A percentile compares a stretch with the other conserved stretches of the same genome.
Conservation (phyloP, 35 echinoderm and acorn worm species). For the Apostichopus parvimensis region DNA sequence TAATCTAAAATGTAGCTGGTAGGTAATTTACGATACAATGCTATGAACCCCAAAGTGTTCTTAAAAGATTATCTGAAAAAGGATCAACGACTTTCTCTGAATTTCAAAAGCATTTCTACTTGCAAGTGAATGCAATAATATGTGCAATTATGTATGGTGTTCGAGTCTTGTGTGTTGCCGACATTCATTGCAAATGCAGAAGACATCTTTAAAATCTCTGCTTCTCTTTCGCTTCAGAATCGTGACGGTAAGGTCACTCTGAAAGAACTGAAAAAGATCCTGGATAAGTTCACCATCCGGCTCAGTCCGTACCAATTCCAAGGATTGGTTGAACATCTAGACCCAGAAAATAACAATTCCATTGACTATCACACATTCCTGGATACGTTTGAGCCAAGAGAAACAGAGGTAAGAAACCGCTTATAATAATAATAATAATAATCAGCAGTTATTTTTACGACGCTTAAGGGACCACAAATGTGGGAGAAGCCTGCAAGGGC, state of each 20-base stretch:
- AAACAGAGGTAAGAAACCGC: slow-evolving; percentile 71
- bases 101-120: no score
- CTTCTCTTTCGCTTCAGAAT: slow-evolving; percentile 54
- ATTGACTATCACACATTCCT: slow-evolving; percentile 93
- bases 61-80: no score
- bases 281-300: slow-evolving; percentile 91
- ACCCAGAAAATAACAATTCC: slow-evolving; percentile 73
- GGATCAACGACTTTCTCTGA: no score
- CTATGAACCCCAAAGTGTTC: no score
- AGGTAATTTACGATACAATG: no score
- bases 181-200: not conserved
- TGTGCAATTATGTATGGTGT: not conserved
- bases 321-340: slow-evolving; percentile 65
- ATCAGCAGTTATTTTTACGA: no score
- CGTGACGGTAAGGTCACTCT: slow-evolving; percentile 88
- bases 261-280: slow-evolving; percentile 87
- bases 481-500: no score
- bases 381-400: slow-evolving; percentile 86
- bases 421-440: no score
- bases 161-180: no score
- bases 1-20: no score
- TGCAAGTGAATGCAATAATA: not conserved
- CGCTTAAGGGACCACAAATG: no score
- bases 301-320: slow-evolving; percentile 75
- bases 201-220: not conserved